Evolutionary conservation across 2,113 vertebrate genomes (phyloP).

Genomic region (Dasyurus viverrinus): DNA sequence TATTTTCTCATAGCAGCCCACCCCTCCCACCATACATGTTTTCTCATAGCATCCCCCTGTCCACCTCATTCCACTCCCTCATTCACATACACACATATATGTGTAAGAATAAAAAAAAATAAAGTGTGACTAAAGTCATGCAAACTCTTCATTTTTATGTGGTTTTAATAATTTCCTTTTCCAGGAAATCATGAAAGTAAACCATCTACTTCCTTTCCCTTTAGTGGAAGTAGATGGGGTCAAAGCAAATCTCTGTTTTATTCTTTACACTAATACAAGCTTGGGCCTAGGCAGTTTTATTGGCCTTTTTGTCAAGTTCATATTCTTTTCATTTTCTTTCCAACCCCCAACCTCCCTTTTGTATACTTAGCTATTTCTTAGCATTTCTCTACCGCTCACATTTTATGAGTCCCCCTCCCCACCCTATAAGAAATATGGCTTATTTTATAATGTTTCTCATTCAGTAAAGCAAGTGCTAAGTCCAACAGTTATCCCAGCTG

Average conservation of each 20-base stretch:
- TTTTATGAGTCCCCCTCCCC: conserved; percentile 52
- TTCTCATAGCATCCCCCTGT: not conserved
- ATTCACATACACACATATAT: not conserved
- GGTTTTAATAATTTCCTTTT: conserved; percentile 33
- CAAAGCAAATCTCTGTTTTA: conserved; percentile 57
- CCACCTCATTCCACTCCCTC: too few relatives aligned
- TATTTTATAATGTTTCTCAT: conserved; percentile 76
- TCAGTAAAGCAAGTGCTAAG: conserved; percentile 77
- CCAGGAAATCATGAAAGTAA: conserved; percentile 5
- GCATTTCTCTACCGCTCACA: conserved; percentile 63
- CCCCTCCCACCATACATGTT: not conserved
- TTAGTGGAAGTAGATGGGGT: conserved; percentile 46
- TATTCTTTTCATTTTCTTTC: conserved; percentile 48
- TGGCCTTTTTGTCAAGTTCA: conserved; percentile 37
- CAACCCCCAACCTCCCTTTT: conserved; percentile 4
- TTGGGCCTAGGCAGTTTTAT: conserved; percentile 51
- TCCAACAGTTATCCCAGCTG: conserved; percentile 71
- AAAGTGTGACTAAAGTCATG: not conserved
- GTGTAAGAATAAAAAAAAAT: not conserved
- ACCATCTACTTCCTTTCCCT: conserved; percentile 42
- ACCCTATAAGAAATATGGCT: conserved; percentile 59
- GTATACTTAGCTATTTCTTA: conserved; percentile 54
- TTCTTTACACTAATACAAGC: conserved; percentile 9
- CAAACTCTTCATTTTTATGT: not conserved
- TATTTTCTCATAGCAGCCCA: not conserved